Percentiles rank a stretch among this genome's conserved stretches.
Conservation (phyloP, 2,113 vertebrate species). For the cattle (Bos taurus) region ARS-UCD2.0 NC_037333.1:48928501-48929000, state of each 20-base stretch:
- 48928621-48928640: not conserved
- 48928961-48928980: not conserved
- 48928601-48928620: not conserved
- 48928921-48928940: not conserved
- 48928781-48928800: not conserved
- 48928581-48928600: not conserved
- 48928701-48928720: not conserved
- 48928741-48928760: not conserved
- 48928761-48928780: not conserved
- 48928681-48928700: not conserved
- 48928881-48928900: not conserved
- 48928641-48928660: not conserved
- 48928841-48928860: not conserved
- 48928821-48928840: not conserved
- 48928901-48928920: not conserved
- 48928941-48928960: not conserved
- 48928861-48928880: not conserved
- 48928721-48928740: not conserved
- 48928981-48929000: not conserved
- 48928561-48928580: not conserved
- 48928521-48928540: accelerated
- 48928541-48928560: not conserved
- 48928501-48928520: not conserved
- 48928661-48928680: not conserved
- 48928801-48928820: not conserved